Conservation (phyloP, 1,140 invertebrate species). For the Lineus longissimus region DNA sequence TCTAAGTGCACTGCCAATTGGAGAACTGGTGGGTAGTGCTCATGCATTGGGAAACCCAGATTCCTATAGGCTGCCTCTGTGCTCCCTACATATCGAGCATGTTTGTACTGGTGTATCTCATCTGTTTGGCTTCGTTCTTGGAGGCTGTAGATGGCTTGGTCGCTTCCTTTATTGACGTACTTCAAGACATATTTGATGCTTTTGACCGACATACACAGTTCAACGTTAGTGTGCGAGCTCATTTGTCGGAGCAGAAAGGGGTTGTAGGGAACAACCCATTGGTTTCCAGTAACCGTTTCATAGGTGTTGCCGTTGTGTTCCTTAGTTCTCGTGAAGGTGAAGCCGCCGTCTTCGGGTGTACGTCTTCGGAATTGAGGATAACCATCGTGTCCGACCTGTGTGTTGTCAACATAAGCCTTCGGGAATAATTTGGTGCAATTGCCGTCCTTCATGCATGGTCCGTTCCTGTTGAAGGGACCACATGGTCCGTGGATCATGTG, state of each 20-base stretch:
- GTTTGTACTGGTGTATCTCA: constrained; percentile 20
- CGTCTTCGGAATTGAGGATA: neutral
- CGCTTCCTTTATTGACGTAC: constrained; percentile 48
- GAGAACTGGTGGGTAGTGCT: constrained; percentile 11
- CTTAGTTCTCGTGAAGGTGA: neutral
- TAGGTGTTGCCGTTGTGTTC: constrained; percentile 13
- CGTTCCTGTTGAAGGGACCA: neutral
- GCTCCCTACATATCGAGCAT: constrained; percentile 19
- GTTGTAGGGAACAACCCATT: constrained; percentile 47
- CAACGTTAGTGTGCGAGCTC: constrained; percentile 27
- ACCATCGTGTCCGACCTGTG: neutral
- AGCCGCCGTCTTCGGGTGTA: neutral
- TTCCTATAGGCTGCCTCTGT: neutral
- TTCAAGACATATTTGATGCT: constrained; percentile 40
- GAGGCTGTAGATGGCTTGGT: constrained; percentile 13
- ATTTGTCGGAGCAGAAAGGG: constrained; percentile 15
- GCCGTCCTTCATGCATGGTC: constrained; percentile 1
- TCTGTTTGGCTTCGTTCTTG: constrained; percentile 12
- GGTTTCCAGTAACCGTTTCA: constrained; percentile 41
- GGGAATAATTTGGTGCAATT: neutral
- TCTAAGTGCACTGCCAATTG: constrained; percentile 16
- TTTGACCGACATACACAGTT: constrained; percentile 20
- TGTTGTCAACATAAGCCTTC: neutral
- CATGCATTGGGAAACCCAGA: constrained; percentile 3
- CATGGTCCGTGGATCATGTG: constrained; percentile 1